These are phyloP conservation scores for Elachura formosa DNA, from an alignment of 2,113 vertebrate species.

Conservation along the genomic window DNA sequence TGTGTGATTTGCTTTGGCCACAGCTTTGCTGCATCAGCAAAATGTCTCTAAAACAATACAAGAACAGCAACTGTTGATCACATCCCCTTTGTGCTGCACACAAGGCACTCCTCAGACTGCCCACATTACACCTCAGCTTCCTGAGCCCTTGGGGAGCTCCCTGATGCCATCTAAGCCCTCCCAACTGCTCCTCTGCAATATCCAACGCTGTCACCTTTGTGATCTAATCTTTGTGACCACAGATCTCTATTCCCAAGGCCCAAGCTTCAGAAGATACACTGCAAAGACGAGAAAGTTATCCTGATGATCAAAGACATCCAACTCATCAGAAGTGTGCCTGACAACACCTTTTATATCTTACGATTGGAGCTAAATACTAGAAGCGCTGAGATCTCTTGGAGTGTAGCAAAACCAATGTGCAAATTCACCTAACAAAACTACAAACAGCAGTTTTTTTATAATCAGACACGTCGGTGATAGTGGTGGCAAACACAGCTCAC, in stretches of 20 bases:
- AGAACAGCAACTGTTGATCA: background rate
- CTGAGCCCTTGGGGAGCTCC: background rate
- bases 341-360: background rate
- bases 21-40: background rate
- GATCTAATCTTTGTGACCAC: background rate
- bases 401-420: background rate
- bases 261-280: background rate
- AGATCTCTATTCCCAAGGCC: background rate
- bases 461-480: background rate
- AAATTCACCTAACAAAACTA: background rate
- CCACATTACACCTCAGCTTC: background rate
- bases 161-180: background rate
- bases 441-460: background rate
- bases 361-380: background rate
- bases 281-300: background rate
- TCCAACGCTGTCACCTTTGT: background rate
- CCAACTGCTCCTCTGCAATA: background rate
- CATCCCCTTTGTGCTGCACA: background rate
- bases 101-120: background rate
- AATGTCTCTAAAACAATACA: background rate
- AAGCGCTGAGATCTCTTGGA: background rate
- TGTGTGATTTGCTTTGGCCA: background rate
- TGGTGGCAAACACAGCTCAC: background rate
- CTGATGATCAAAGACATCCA: background rate
- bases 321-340: background rate